These are phyloP conservation scores for Dryobota labecula DNA, from an alignment of 2,888 invertebrate species.

Conservation along the genomic window DNA sequence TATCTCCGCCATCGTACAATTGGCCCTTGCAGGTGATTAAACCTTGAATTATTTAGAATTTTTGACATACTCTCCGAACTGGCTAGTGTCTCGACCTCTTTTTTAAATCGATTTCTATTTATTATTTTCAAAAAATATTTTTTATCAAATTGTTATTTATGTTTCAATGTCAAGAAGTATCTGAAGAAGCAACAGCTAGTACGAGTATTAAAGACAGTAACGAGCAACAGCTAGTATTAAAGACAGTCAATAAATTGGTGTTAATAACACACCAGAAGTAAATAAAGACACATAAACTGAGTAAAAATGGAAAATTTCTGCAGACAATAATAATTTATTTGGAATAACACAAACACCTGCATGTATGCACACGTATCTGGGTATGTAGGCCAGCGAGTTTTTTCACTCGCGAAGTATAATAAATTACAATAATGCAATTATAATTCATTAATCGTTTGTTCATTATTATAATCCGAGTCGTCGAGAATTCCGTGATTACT, in stretches of 20 bases:
- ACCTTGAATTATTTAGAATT: too few species aligned
- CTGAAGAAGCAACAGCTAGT: too few species aligned
- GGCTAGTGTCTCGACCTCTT: too few species aligned
- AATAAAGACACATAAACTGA: background rate
- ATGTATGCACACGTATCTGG: constrained; percentile 25
- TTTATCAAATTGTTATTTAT: too few species aligned
- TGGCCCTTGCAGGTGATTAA: too few species aligned
- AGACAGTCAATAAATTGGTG: background rate
- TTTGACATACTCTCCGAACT: too few species aligned
- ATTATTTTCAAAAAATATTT: too few species aligned
- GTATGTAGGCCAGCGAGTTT: constrained; percentile 41
- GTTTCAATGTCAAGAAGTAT: too few species aligned
- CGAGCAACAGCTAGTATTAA: background rate
- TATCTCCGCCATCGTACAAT: too few species aligned
- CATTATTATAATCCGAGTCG: constrained; percentile 23
- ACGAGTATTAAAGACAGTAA: too few species aligned
- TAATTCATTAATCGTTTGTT: constrained; percentile 28
- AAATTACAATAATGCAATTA: constrained; percentile 38
- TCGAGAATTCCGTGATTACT: constrained; percentile 11
- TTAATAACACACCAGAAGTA: background rate
- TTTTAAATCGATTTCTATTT: too few species aligned
- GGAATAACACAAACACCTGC: constrained; percentile 25
- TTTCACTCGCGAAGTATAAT: constrained; percentile 43
- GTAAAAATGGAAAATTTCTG: constrained; percentile 10
- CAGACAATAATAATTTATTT: constrained; percentile 19